A percentile compares a stretch with the other conserved stretches of the same genome.
phyloP scores from a whole-genome alignment of 1,140 invertebrate genomes.

The Drosophila hydei region DNA sequence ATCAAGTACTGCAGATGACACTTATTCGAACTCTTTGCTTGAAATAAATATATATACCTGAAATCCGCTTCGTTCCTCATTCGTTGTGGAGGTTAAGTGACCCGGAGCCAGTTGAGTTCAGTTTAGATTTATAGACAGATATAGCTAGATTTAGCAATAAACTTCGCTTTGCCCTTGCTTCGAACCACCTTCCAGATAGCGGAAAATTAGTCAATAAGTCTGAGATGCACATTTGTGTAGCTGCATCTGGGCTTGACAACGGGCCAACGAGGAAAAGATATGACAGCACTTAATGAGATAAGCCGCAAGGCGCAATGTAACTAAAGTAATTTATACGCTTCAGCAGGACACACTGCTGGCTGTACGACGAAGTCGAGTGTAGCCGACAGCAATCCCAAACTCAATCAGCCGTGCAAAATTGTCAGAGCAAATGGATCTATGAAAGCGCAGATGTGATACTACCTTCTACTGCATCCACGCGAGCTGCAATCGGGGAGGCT shows the following conservation, averaged over 20 bases:
- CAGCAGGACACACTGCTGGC: conserved; percentile 5
- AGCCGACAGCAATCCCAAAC: conserved; percentile 64
- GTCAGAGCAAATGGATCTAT: conserved; percentile 2
- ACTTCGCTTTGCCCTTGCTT: neutral
- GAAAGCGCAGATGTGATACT: neutral
- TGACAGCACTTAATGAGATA: conserved; percentile 63
- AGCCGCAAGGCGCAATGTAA: conserved; percentile 42
- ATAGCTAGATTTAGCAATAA: too few species aligned
- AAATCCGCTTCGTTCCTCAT: too few species aligned
- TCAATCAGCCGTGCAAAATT: conserved; percentile 69
- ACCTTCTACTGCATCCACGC: neutral
- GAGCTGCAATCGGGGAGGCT: neutral
- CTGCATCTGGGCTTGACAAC: conserved; percentile 13
- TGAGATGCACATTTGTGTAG: neutral
- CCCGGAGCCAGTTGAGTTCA: too few species aligned
- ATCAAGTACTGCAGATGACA: too few species aligned
- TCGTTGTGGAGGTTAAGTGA: too few species aligned
- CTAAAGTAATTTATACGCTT: conserved; percentile 64
- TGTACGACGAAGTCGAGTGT: conserved; percentile 18
- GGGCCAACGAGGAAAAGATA: neutral
- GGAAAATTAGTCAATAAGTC: neutral
- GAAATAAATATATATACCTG: too few species aligned
- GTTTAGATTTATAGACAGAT: too few species aligned
- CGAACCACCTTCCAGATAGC: neutral
- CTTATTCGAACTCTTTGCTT: too few species aligned